These are phyloP conservation scores for Anarsia innoxiella DNA, from an alignment of 2,888 invertebrate genomes.

Conservation along the genomic window DNA sequence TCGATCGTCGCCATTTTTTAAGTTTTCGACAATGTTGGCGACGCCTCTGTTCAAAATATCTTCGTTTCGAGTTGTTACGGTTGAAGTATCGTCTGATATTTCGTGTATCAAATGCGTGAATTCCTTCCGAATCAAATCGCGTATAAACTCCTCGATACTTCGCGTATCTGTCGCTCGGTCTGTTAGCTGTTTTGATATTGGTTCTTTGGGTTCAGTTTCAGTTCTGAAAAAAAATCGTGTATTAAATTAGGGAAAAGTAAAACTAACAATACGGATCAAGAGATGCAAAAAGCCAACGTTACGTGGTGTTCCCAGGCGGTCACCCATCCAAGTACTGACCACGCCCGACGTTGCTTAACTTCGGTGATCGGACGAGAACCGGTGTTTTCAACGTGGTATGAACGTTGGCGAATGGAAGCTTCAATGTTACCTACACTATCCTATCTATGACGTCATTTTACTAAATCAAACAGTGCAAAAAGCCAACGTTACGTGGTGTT, in stretches of 20 bases:
- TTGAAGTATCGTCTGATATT: slow-evolving; percentile 39
- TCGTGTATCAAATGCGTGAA: slow-evolving; percentile 51
- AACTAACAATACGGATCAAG: slow-evolving; percentile 11
- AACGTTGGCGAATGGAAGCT: slow-evolving; percentile 47
- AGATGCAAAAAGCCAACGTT: slow-evolving; percentile 29
- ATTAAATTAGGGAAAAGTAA: slow-evolving; percentile 17
- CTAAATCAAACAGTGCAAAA: too few relatives aligned
- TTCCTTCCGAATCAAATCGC: slow-evolving; percentile 57
- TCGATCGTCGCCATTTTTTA: slow-evolving; percentile 29
- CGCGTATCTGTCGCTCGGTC: slow-evolving; percentile 61
- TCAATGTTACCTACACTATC: too few relatives aligned
- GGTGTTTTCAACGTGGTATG: slow-evolving; percentile 51
- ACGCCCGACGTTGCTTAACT: slow-evolving; percentile 49
- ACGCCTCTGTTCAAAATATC: slow-evolving; percentile 51
- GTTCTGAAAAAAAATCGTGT: slow-evolving; percentile 13
- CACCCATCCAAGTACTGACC: slow-evolving; percentile 53
- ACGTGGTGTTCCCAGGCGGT: slow-evolving; percentile 43
- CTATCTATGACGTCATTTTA: too few relatives aligned
- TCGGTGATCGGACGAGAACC: slow-evolving; percentile 52
- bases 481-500: slow-evolving; percentile 19
- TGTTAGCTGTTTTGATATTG: slow-evolving; percentile 29
- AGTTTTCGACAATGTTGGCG: slow-evolving; percentile 47
- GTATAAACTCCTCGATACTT: slow-evolving; percentile 60
- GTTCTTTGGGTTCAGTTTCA: slow-evolving; percentile 12
- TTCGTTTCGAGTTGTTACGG: slow-evolving; percentile 31